Percentiles rank a stretch among this genome's conserved stretches.
phyloP scores from a whole-genome alignment of 2,888 invertebrate species.

The Platycheirus rosarum region DNA sequence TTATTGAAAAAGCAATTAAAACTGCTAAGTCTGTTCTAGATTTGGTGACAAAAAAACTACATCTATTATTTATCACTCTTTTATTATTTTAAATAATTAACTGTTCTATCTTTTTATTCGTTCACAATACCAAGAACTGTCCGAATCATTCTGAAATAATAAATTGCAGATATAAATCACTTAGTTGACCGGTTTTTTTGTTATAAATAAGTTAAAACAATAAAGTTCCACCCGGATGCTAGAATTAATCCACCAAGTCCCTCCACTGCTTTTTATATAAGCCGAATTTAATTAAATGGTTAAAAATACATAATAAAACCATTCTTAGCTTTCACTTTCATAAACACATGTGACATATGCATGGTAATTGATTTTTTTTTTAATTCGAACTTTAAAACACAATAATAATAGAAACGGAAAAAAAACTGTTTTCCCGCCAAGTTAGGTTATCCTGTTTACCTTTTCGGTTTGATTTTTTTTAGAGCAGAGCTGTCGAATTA shows the following conservation, averaged over 20 bases:
- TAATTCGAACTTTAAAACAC: background rate
- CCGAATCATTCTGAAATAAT: no score
- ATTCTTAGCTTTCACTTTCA: background rate
- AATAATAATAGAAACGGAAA: background rate
- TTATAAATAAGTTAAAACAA: background rate
- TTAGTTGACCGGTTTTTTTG: background rate
- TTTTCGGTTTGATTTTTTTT: background rate
- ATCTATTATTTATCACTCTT: no score
- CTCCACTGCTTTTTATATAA: background rate
- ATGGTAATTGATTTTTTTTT: background rate
- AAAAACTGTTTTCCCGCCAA: background rate
- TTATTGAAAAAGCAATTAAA: no score
- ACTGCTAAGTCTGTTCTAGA: no score
- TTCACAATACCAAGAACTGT: no score
- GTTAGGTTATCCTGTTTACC: conserved; percentile 1
- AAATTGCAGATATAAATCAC: background rate
- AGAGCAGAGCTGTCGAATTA: background rate
- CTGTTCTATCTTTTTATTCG: no score
- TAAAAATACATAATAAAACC: background rate
- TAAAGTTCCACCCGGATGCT: conserved; percentile 1
- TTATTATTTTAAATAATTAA: no score
- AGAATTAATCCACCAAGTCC: background rate
- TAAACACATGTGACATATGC: background rate
- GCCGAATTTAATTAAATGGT: background rate
- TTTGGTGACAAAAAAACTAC: no score